Base-by-base conservation (phyloP, 2,888 invertebrate genomes). In the Acleris sparsana region DNA sequence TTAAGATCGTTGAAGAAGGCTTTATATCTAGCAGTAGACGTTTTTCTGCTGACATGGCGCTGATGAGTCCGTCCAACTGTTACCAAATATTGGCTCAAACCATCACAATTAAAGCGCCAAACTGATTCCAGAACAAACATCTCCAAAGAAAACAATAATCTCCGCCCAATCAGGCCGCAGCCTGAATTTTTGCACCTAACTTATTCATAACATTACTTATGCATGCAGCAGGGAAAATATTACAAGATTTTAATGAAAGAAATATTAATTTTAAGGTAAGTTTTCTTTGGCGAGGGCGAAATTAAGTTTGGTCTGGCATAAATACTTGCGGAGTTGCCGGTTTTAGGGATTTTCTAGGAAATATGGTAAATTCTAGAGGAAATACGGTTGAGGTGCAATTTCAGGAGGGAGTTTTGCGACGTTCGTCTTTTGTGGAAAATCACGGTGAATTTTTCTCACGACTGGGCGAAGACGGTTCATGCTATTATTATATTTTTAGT, bases 201-300 rank as follows among this genome's bases (percentile, higher is more conserved):
- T 88, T 92, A 93, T 93, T 93, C 93, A 92, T 87, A 73, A 84
- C 80, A 93, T 93, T 93, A 93, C 92, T 93, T 93, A 93, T 93
- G 93, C 93, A 93, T 93, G 91, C 93, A 93, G 93, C 92, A 88
- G 87, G 82, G 89, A 88, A 93, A 93, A 93, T 92, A 93, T 93
- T 93, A 93, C 93, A 93, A 92, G 90, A 87, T 92, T 92, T 93
- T 93, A 93, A 93, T 93, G 93, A 93, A 93, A 93, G 93, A 93
- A 93, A 93, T 93, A 92, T 92, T 93, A 93, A 92, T 92, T 93
- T 92, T 84, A 82, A 84, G 87, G 89, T 86, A 89, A 92, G 92
- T 92, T 92, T 89, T 88, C 91, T 89, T 88, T 85, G 80, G 73
- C 80, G 83, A 74, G 76, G 80, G 84, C 82, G 81, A 82, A 87